Evolutionary conservation across 2,888 invertebrate genomes (phyloP), one percentile per base, ranked within the genome.

Genomic region (Caenorhabditis becei): DNA sequence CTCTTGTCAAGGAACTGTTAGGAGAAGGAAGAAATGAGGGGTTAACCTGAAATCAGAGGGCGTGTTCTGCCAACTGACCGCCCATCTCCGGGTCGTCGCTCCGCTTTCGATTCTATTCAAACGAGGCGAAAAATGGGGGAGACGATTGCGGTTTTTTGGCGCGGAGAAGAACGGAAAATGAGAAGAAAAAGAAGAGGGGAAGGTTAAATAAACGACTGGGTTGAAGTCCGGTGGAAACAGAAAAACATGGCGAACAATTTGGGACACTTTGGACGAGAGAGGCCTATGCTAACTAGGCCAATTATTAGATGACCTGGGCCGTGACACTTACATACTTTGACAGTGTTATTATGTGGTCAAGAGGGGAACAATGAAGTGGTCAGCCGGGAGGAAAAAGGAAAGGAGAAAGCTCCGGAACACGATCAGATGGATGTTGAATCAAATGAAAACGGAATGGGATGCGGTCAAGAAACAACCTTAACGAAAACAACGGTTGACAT

Each of bases 121-220:
- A 44, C 56, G 56, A 20, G 61, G 11, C 23, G 23, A 24, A 24
- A 61, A 23, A 44, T 18, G 37, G 26, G 54, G 24, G 41, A 14
- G 37, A 23, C 7, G 47, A 26, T 61, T 35, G n/a, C 41, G 51
- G 24, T 53, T 47, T 61, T 61, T 54, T 61, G 53, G 32, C 28
- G 14, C 14, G 41, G 2, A 41, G 8, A n/a, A 32, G 32, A 32
- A 32, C 32, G 32, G 32, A 32, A 10, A 32, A 10, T 7, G 10
- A 32, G 26, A 18, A 32, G 37, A 44, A 41, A 20, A 53, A 44
- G 35, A n/a, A 53, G 14, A 37, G 35, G 44, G 14, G 63, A 47
- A 49, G 63, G 58, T 62, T 74, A 56, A 62, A 65, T 49, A 74
- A 74, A 74, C 62, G 65, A 63, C 54, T 63, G 18, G n/a, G n/a